Conservation (phyloP, 2,113 vertebrate species). For the Cyprinodon tularosa region DNA sequence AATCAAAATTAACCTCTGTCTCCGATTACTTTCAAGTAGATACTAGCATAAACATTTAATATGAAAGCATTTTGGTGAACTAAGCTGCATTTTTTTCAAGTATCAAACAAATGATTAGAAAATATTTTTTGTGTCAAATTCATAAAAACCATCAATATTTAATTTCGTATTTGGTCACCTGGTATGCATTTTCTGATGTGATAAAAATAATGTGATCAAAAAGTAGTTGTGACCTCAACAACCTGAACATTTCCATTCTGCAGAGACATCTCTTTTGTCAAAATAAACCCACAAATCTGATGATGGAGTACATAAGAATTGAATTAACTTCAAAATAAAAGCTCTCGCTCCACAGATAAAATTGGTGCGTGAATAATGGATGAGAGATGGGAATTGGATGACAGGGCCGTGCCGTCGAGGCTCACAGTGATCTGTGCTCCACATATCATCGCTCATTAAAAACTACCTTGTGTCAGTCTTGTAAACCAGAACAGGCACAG, state of each 20-base stretch:
- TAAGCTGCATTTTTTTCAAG: not conserved
- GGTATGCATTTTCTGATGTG: not conserved
- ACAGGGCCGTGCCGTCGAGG: slow-evolving; percentile 59
- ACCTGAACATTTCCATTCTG: slow-evolving; percentile 14
- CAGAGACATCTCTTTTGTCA: slow-evolving; percentile 49
- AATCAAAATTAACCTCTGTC: not conserved
- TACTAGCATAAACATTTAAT: not conserved
- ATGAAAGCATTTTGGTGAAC: not conserved
- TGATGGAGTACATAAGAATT: slow-evolving; percentile 56
- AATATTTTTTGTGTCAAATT: too few species aligned
- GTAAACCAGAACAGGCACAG: slow-evolving; percentile 43
- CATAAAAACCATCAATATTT: not conserved
- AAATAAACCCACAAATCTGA: slow-evolving; percentile 52
- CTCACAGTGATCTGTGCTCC: slow-evolving; percentile 71
- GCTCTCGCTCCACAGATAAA: slow-evolving; percentile 57
- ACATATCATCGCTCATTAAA: slow-evolving; percentile 74
- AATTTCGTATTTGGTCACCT: not conserved
- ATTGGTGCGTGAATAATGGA: slow-evolving; percentile 72
- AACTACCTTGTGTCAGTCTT: slow-evolving; percentile 58
- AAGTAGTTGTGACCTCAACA: slow-evolving; percentile 9
- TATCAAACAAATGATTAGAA: not conserved
- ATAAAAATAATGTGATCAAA: not conserved
- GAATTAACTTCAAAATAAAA: slow-evolving; percentile 74
- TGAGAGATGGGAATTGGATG: slow-evolving; percentile 74
- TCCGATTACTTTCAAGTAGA: not conserved